Evolutionary conservation across 1,140 invertebrate genomes (phyloP), one percentile per base, ranked within the genome.

Genomic region (Ips nitidus): DNA sequence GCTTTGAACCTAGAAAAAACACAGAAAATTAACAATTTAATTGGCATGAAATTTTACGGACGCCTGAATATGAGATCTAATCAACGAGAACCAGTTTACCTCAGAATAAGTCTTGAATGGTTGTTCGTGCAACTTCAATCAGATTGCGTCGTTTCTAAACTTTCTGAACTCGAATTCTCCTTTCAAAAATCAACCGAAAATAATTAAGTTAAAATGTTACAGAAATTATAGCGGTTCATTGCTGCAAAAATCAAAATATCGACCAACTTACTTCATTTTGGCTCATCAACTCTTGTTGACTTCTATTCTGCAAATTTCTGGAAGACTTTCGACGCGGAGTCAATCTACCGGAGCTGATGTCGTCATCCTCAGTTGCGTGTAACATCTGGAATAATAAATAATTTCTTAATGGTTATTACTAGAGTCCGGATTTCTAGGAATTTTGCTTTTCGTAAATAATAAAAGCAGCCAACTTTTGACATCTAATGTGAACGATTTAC

Each of bases 361-460:
- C 74, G 61, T 76, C 75, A n/a, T 77, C 75, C 4, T 74, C 76
- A 41, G 75, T 64, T 5, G 71, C 74, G 62, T 77, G 71, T 3
- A 76, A 55, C 41, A 77, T 68, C 74, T 77, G 43, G 7, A 73
- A 22, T 22, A 22, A 22, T 66, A 47, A 37, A 45, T 3, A 45
- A 4, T 37, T 22, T 56, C 4, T 56, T 56, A 37, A n/a, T n/a
- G n/a, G n/a, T n/a, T n/a, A n/a, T n/a, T n/a, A n/a, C n/a, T n/a
- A n/a, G n/a, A n/a, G n/a, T n/a, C n/a, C n/a, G n/a, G n/a, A n/a
- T n/a, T n/a, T n/a, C n/a, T n/a, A n/a, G n/a, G n/a, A n/a, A n/a
- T n/a, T n/a, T n/a, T n/a, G n/a, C n/a, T n/a, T n/a, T n/a, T n/a
- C n/a, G n/a, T n/a, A n/a, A n/a, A n/a, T n/a, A n/a, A n/a, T n/a